Base-by-base conservation (phyloP, 2,888 invertebrate species). In the Drosophila affinis region DNA sequence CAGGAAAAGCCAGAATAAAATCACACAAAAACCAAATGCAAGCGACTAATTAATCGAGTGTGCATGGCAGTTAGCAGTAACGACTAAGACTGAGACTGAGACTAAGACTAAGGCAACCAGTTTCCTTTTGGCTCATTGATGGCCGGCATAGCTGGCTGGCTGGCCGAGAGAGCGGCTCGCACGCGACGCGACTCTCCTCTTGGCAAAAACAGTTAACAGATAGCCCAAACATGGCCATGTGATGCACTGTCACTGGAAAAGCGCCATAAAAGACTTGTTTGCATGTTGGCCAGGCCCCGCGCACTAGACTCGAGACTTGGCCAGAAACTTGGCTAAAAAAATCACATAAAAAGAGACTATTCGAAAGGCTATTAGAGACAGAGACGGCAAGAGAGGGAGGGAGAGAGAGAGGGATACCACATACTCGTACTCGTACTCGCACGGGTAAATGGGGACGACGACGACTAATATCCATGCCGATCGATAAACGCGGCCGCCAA, bases 241-340 rank as follows among this genome's bases (percentile, higher is more conserved):
- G 83, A 83, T 83, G 82, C 82, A 83, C 82, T 83, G 82, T 83
- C 87, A 81, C 87, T 85, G 85, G 69, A 84, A 87, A 82, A 82
- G 84, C 79, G 81, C 87, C 87, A 87, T 83, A 83, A 83, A 87
- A 83, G 77, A 83, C 82, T 83, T 83, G 82, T 83, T 83, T 87
- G 82, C 82, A 83, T 83, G 84, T 72, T 62, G 55, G 60, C 63
- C 55, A 71, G 67, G 39, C 39, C 24, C 17, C 47, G 67, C 21
- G 21, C 21, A 64, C 64, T 48, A 34, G 17, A 39, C 39, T 48
- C 47, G 24, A 29, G 34, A 57, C 58, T 29, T 29, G 34, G 29
- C 48, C 46, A 56, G 52, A 53, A 45, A 57, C 49, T 60, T 52
- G 62, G 62, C 55, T n/a, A 45, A 18, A 39, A 39, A 44, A 54